Evolutionary conservation across 2,888 invertebrate genomes (phyloP).

Genomic region (Lysandra coridon): DNA sequence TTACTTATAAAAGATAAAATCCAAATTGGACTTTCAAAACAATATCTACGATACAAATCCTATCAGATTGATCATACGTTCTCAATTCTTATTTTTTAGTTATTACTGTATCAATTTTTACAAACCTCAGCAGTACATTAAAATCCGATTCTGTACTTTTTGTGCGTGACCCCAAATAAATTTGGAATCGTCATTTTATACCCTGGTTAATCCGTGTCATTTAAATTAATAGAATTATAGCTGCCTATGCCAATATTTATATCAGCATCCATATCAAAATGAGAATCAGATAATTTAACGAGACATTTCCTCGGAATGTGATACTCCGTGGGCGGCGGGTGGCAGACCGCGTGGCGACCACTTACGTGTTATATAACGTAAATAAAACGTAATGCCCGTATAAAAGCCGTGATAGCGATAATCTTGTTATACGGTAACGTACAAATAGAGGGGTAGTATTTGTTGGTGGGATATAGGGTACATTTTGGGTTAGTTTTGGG

Average conservation of each 20-base stretch:
- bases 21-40: too few species aligned
- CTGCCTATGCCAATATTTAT: too few species aligned
- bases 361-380: neutral
- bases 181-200: too few species aligned
- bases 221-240: too few species aligned
- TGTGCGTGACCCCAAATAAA: too few species aligned
- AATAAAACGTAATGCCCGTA: neutral
- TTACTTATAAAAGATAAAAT: neutral
- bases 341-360: conserved; percentile 1
- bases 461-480: neutral
- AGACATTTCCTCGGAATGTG: neutral
- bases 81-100: too few species aligned
- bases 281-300: neutral
- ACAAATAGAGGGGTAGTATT: neutral
- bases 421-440: neutral
- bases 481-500: neutral
- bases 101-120: too few species aligned
- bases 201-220: too few species aligned
- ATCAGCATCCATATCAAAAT: neutral
- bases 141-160: too few species aligned
- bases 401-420: neutral
- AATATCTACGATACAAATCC: too few species aligned
- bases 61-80: too few species aligned
- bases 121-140: too few species aligned
- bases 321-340: neutral